phyloP scores from a whole-genome alignment of 2,888 invertebrate genomes.

The Pandemis heparana region DNA sequence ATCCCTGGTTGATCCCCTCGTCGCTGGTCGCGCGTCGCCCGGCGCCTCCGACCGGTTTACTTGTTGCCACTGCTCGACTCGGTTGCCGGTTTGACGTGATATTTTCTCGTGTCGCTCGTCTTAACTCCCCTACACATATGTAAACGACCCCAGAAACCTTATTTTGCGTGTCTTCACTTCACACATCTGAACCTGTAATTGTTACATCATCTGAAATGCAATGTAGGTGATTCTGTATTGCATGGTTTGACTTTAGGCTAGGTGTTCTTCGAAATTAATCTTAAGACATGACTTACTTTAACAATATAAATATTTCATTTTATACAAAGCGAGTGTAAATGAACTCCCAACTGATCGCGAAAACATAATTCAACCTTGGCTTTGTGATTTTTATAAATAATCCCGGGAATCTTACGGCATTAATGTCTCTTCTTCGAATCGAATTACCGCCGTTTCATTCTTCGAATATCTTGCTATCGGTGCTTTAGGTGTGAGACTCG shows the following conservation, averaged over 20 bases:
- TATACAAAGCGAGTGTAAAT: slow-evolving; percentile 19
- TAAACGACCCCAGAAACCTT: slow-evolving; percentile 78
- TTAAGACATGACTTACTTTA: neutral
- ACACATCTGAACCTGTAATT: slow-evolving; percentile 30
- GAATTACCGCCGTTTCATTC: slow-evolving; percentile 72
- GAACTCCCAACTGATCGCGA: slow-evolving; percentile 41
- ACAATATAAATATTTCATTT: neutral
- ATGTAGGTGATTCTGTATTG: slow-evolving; percentile 1
- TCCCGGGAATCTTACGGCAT: slow-evolving; percentile 55
- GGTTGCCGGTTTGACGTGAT: slow-evolving; percentile 82
- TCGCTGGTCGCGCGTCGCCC: slow-evolving; percentile 55
- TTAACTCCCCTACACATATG: slow-evolving; percentile 74
- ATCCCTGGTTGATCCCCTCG: slow-evolving; percentile 63
- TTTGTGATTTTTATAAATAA: slow-evolving; percentile 59
- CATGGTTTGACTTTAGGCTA: neutral
- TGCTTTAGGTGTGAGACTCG: slow-evolving; percentile 74
- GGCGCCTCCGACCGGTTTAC: slow-evolving; percentile 84
- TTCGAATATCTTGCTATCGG: slow-evolving; percentile 80
- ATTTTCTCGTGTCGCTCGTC: slow-evolving; percentile 78
- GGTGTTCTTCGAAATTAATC: neutral
- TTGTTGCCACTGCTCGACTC: slow-evolving; percentile 76
- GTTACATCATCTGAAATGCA: slow-evolving; percentile 34
- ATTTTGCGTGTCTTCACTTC: slow-evolving; percentile 44
- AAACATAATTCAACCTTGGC: slow-evolving; percentile 62
- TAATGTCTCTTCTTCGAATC: slow-evolving; percentile 65